phyloP scores from a whole-genome alignment of 1,140 invertebrate species.

The Drosophila ogumai region DNA sequence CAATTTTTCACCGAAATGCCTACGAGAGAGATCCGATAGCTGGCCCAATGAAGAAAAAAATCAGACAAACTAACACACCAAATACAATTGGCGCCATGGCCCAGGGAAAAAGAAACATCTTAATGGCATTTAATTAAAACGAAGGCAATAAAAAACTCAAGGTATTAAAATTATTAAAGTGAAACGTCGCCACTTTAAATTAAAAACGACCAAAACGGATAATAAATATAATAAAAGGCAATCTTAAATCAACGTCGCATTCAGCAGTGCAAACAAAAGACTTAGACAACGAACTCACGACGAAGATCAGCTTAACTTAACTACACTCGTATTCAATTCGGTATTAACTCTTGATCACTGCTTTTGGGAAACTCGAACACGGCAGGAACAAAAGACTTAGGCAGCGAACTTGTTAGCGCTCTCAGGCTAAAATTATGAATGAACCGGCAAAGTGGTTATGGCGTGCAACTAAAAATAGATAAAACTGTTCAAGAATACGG shows the following conservation, averaged over 20 bases:
- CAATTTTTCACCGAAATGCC: conserved; percentile 42
- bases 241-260: conserved; percentile 53
- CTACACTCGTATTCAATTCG: conserved; percentile 38
- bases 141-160: conserved; percentile 52
- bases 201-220: conserved; percentile 49
- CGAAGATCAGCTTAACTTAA: conserved; percentile 35
- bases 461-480: conserved; percentile 10
- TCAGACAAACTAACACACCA: background rate
- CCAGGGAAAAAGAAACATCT: conserved; percentile 47
- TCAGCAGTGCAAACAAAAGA: conserved; percentile 58
- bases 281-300: conserved; percentile 50
- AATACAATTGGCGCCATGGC: conserved; percentile 37
- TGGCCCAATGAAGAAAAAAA: conserved; percentile 2
- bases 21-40: conserved; percentile 29
- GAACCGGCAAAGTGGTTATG: conserved; percentile 17
- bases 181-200: conserved; percentile 59
- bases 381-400: conserved; percentile 58
- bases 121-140: conserved; percentile 64
- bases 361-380: conserved; percentile 25
- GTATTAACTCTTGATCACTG: conserved; percentile 43
- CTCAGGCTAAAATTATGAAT: conserved; percentile 44
- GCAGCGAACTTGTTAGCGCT: conserved; percentile 46
- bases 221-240: conserved; percentile 50
- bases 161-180: conserved; percentile 67
- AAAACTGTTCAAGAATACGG: background rate